phyloP scores from a whole-genome alignment of 2,888 invertebrate species.

The Anthophora plumipes region DNA sequence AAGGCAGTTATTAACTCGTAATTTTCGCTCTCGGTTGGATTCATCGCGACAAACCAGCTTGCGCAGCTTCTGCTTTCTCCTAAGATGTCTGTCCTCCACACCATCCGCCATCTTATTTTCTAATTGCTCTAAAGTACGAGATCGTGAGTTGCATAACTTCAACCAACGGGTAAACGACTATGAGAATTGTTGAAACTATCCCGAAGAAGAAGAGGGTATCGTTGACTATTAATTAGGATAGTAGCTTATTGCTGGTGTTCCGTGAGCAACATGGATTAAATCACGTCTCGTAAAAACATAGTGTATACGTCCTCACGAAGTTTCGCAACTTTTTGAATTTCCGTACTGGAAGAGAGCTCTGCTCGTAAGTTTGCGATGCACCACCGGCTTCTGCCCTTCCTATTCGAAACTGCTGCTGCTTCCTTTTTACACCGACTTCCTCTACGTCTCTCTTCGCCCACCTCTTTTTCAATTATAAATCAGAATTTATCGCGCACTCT shows the following conservation, averaged over 20 bases:
- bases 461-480: constrained; percentile 10
- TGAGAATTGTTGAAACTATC: not conserved
- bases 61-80: not conserved
- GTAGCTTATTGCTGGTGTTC: not conserved
- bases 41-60: constrained; percentile 14
- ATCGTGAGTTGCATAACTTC: not conserved
- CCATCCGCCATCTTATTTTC: constrained; percentile 19
- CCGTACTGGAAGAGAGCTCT: not conserved
- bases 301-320: not conserved
- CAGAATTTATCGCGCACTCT: not conserved
- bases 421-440: not conserved
- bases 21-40: constrained; percentile 32
- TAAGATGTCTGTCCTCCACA: not conserved
- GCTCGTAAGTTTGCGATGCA: constrained; percentile 1
- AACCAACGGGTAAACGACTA: too few relatives aligned
- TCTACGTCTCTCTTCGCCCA: not conserved
- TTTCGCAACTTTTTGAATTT: constrained; percentile 26
- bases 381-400: not conserved
- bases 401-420: not conserved
- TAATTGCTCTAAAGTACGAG: not conserved
- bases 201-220: not conserved
- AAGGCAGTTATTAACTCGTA: constrained; percentile 51
- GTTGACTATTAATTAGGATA: not conserved
- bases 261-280: not conserved
- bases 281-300: not conserved